These are phyloP conservation scores for Agelastica alni DNA, from an alignment of 2,888 invertebrate species.

Conservation along the genomic window DNA sequence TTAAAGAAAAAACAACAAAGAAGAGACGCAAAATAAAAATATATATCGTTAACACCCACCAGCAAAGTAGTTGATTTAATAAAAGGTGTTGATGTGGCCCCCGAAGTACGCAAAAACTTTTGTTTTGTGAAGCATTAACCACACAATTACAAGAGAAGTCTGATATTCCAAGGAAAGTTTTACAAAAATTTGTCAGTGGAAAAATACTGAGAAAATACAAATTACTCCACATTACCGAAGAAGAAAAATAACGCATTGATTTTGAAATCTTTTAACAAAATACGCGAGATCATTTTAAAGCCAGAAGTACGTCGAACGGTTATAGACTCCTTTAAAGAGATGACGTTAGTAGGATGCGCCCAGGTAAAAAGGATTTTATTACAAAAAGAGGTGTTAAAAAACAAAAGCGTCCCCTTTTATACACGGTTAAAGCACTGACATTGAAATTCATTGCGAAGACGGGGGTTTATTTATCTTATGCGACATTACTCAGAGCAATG, in stretches of 20 bases:
- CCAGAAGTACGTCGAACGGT: slow-evolving; percentile 13
- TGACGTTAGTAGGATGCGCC: slow-evolving; percentile 38
- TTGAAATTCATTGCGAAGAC: slow-evolving; percentile 25
- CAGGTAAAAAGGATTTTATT: slow-evolving; percentile 34
- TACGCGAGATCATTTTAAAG: slow-evolving; percentile 15
- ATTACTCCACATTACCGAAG: slow-evolving; percentile 14
- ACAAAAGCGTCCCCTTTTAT: slow-evolving; percentile 29
- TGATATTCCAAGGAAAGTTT: slow-evolving; percentile 15
- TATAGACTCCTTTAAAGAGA: slow-evolving; percentile 32
- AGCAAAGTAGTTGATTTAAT: slow-evolving; percentile 16
- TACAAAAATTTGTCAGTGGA: slow-evolving; percentile 24
- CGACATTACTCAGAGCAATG: slow-evolving; percentile 32
- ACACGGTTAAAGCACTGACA: slow-evolving; percentile 3
- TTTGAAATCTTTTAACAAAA: not conserved
- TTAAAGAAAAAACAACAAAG: slow-evolving; percentile 12
- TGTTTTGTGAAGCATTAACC: slow-evolving; percentile 20
- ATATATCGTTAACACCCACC: slow-evolving; percentile 1
- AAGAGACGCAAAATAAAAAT: slow-evolving; percentile 6
- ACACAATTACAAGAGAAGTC: slow-evolving; percentile 14
- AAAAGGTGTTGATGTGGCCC: slow-evolving; percentile 12
- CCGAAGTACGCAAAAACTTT: slow-evolving; percentile 14
- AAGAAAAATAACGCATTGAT: not conserved
- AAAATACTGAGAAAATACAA: slow-evolving; percentile 15
- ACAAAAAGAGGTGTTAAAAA: slow-evolving; percentile 32
- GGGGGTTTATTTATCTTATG: slow-evolving; percentile 33